A percentile compares a stretch with the other conserved stretches of the same genome.
phyloP scores from a whole-genome alignment of 2,113 vertebrate species.

The Gnathonemus echidnorhynchus region DNA sequence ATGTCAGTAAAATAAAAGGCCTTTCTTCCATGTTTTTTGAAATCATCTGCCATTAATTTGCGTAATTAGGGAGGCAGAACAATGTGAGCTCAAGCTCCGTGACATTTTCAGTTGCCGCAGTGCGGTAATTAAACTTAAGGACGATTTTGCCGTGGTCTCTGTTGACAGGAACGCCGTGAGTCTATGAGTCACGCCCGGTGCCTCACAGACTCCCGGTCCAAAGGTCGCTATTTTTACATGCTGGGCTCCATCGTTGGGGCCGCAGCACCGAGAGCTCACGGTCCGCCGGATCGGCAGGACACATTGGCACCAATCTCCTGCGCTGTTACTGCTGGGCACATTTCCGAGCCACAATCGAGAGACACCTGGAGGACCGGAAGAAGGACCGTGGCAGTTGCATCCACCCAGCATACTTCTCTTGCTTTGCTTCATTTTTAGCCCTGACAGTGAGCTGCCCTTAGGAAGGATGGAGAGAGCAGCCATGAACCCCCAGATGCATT shows the following conservation, averaged over 20 bases:
- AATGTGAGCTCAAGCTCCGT: conserved; percentile 22
- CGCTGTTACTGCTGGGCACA: too few species aligned
- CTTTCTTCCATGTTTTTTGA: neutral
- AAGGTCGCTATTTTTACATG: conserved; percentile 47
- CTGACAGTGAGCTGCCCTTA: neutral
- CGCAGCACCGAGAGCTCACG: neutral
- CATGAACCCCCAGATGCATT: conserved; percentile 43
- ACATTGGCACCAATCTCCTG: neutral
- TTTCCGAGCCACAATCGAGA: neutral
- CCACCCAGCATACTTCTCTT: neutral
- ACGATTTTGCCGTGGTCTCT: conserved; percentile 31
- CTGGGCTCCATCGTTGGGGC: conserved; percentile 19
- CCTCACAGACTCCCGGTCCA: conserved; percentile 29
- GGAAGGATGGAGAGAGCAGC: conserved; percentile 24
- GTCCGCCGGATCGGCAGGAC: neutral
- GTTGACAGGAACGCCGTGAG: conserved; percentile 46
- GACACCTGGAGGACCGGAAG: neutral
- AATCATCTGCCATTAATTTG: conserved; percentile 34
- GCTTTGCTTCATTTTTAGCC: neutral
- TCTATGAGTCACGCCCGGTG: conserved; percentile 31
- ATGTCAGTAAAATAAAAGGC: neutral
- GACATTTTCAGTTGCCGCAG: conserved; percentile 31
- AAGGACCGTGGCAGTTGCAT: neutral
- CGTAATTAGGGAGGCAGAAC: conserved; percentile 36
- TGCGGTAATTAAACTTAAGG: conserved; percentile 50